Evolutionary conservation across 2,888 invertebrate genomes (phyloP).

Genomic region (Nomada ruficornis): DNA sequence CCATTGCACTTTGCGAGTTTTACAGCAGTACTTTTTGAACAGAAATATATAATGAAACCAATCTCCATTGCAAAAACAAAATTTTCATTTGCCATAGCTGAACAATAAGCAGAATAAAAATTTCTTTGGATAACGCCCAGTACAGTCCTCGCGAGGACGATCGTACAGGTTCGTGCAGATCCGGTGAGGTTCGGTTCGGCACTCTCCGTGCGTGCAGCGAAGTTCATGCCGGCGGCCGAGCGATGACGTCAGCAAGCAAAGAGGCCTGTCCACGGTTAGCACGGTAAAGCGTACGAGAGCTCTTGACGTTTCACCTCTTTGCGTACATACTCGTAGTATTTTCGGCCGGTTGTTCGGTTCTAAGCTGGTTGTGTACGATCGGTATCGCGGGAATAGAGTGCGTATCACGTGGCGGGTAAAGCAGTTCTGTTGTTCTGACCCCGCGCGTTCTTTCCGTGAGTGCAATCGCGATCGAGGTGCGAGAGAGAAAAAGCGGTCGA

Average conservation of each 20-base stretch:
- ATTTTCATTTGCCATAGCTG: background rate
- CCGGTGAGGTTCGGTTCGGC: slow-evolving; percentile 61
- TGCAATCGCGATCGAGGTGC: slow-evolving; percentile 36
- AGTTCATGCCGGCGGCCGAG: slow-evolving; percentile 70
- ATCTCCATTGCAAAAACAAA: background rate
- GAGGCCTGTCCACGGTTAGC: slow-evolving; percentile 67
- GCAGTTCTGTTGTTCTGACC: slow-evolving; percentile 13
- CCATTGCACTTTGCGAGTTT: background rate
- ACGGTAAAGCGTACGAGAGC: slow-evolving; percentile 48
- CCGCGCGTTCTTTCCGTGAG: slow-evolving; percentile 45
- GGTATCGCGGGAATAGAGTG: slow-evolving; percentile 17
- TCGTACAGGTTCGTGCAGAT: slow-evolving; percentile 66
- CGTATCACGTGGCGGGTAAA: slow-evolving; percentile 48
- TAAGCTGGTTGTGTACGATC: slow-evolving; percentile 19
- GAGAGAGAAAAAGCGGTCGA: slow-evolving; percentile 37
- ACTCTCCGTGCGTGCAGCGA: slow-evolving; percentile 63
- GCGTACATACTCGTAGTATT: slow-evolving; percentile 30
- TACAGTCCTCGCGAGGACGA: slow-evolving; percentile 37
- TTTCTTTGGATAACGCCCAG: slow-evolving; percentile 56
- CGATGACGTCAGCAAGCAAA: slow-evolving; percentile 71
- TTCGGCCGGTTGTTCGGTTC: slow-evolving; percentile 30
- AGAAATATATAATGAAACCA: background rate
- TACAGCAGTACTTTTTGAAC: background rate
- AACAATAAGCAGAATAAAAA: slow-evolving; percentile 41
- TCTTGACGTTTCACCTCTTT: slow-evolving; percentile 57